These are phyloP conservation scores for Podocnemis expansa DNA, from an alignment of 2,113 vertebrate genomes.

Conservation along the genomic window DNA sequence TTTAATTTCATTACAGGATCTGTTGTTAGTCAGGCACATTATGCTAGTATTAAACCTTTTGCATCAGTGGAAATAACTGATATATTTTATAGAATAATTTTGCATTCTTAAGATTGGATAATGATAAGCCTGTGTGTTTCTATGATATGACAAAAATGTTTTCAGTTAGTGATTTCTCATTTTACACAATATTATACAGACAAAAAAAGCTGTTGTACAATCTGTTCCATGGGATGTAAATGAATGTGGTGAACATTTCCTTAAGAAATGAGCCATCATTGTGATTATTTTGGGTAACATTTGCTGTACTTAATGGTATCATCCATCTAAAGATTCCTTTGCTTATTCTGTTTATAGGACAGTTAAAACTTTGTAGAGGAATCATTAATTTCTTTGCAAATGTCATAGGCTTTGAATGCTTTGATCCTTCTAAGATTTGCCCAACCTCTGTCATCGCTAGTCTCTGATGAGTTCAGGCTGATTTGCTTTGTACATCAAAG, in stretches of 20 bases:
- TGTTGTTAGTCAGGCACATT: conserved; percentile 53
- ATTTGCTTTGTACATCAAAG: conserved; percentile 85
- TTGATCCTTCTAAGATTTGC: conserved; percentile 81
- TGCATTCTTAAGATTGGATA: conserved; percentile 63
- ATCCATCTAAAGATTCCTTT: conserved; percentile 69
- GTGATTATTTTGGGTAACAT: conserved; percentile 68
- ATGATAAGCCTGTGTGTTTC: conserved; percentile 66
- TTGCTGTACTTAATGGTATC: conserved; percentile 66
- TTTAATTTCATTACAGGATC: conserved; percentile 69
- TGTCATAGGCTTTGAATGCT: conserved; percentile 77
- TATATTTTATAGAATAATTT: conserved; percentile 69
- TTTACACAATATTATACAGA: conserved; percentile 55
- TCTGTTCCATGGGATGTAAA: conserved; percentile 60
- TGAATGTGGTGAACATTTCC: conserved; percentile 28
- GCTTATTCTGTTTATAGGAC: conserved; percentile 76
- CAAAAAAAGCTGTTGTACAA: conserved; percentile 9
- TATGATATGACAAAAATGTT: conserved; percentile 61
- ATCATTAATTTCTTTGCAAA: conserved; percentile 82
- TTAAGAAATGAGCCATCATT: conserved; percentile 65
- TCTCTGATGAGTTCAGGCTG: conserved; percentile 80
- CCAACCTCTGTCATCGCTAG: conserved; percentile 77
- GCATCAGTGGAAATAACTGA: conserved; percentile 71
- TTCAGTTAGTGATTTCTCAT: conserved; percentile 70
- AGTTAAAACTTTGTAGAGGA: conserved; percentile 72
- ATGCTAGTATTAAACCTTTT: conserved; percentile 61